Evolutionary conservation across 2,113 vertebrate genomes (phyloP).

Genomic region (Megaceryle maxima): DNA sequence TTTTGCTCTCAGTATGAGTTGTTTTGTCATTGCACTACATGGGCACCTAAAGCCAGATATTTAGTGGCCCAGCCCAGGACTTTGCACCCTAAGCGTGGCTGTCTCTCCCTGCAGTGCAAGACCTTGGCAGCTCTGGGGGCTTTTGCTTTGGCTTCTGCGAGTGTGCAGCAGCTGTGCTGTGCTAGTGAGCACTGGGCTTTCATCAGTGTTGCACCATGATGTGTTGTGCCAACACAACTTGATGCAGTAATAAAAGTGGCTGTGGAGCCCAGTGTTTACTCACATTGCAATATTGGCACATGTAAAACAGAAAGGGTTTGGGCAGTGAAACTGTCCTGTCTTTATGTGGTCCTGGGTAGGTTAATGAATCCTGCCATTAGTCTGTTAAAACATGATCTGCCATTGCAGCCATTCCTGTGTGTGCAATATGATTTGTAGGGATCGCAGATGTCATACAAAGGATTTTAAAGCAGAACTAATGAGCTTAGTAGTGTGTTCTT

Average conservation of each 20-base stretch:
- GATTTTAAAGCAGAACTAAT: background rate
- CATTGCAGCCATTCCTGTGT: background rate
- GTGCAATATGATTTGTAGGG: background rate
- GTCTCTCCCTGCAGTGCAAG: accelerated
- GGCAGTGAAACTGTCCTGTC: background rate
- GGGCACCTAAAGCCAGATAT: background rate
- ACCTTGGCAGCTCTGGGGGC: background rate
- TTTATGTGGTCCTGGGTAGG: background rate
- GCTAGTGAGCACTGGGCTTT: accelerated
- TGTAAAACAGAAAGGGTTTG: background rate
- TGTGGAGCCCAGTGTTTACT: background rate
- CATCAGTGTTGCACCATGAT: accelerated
- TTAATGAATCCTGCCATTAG: background rate
- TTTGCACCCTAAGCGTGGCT: accelerated
- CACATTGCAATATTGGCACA: accelerated
- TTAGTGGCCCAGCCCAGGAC: accelerated
- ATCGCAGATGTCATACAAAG: background rate
- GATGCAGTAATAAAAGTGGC: background rate
- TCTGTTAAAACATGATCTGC: background rate
- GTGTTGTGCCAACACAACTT: background rate
- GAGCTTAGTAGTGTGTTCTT: background rate
- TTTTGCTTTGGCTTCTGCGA: background rate
- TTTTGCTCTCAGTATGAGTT: background rate
- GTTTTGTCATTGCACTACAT: background rate
- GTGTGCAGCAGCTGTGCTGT: accelerated